These are phyloP conservation scores for Elephas maximus DNA, from an alignment of 2,113 vertebrate genomes.

Conservation along the genomic window DNA sequence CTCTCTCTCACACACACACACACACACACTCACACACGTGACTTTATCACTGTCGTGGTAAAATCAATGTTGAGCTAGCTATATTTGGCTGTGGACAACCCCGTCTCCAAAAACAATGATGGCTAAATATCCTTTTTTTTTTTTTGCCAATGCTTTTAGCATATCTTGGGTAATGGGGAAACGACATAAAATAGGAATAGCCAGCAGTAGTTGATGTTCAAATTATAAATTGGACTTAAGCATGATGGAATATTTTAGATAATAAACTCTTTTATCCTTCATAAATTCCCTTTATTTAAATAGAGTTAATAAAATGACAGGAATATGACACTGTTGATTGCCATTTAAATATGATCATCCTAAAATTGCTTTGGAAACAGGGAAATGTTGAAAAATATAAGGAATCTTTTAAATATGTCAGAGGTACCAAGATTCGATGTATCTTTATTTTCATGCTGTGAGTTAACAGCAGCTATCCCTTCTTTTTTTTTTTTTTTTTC, in stretches of 20 bases:
- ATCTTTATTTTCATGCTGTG: background rate
- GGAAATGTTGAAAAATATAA: background rate
- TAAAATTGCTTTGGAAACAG: slow-evolving; percentile 8
- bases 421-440: background rate
- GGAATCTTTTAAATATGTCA: background rate
- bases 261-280: background rate
- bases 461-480: background rate
- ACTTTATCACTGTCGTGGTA: background rate
- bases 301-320: background rate
- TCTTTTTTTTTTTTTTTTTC: background rate
- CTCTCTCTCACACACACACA: background rate
- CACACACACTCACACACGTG: background rate
- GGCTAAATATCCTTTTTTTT: background rate
- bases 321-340: background rate
- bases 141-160: background rate
- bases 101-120: background rate
- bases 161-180: background rate
- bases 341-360: background rate
- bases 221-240: slow-evolving; percentile 16
- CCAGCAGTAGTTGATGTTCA: background rate
- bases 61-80: slow-evolving; percentile 53
- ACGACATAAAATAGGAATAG: slow-evolving; percentile 51
- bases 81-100: slow-evolving; percentile 5
- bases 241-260: background rate
- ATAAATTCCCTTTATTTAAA: background rate